A percentile compares a stretch with the other conserved stretches of the same genome.
phyloP scores from a whole-genome alignment of 2,888 invertebrate species.

The Ennomos quercinarius region DNA sequence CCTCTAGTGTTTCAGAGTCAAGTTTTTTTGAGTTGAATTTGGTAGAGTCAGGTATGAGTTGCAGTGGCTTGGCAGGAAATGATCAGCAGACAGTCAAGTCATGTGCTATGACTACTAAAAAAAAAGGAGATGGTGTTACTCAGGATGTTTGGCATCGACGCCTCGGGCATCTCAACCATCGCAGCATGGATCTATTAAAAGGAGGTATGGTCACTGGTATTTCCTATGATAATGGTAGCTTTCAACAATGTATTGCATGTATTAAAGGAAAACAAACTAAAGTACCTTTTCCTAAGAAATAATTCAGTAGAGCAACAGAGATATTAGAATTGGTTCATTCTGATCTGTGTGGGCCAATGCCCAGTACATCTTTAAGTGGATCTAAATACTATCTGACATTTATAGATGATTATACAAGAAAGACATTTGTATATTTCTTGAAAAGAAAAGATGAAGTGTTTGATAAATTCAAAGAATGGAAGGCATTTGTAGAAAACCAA shows the following conservation, averaged over 20 bases:
- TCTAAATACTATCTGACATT: slow-evolving; percentile 7
- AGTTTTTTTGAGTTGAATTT: neutral
- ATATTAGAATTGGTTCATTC: no score
- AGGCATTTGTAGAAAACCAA: neutral
- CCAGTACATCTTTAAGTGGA: no score
- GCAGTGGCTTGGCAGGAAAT: neutral
- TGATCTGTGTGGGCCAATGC: no score
- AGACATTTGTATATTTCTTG: slow-evolving; percentile 10
- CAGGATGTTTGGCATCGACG: slow-evolving; percentile 39
- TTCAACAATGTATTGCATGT: slow-evolving; percentile 7
- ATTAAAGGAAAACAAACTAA: slow-evolving; percentile 36
- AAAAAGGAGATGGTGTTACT: neutral
- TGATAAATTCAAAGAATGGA: slow-evolving; percentile 5
- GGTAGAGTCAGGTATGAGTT: neutral
- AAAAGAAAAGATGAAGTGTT: slow-evolving; percentile 11
- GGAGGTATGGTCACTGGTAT: slow-evolving; percentile 33
- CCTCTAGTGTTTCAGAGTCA: neutral
- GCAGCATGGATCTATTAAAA: slow-evolving; percentile 30
- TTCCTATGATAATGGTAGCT: slow-evolving; percentile 14
- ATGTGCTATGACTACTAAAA: neutral
- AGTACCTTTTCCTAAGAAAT: slow-evolving; percentile 31
- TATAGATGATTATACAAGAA: slow-evolving; percentile 17
- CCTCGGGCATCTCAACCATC: slow-evolving; percentile 32
- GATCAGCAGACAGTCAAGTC: neutral
- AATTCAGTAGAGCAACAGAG: neutral